These are phyloP conservation scores for Tigriopus japonicus DNA, from an alignment of 1,140 invertebrate genomes.

Conservation along the genomic window DNA sequence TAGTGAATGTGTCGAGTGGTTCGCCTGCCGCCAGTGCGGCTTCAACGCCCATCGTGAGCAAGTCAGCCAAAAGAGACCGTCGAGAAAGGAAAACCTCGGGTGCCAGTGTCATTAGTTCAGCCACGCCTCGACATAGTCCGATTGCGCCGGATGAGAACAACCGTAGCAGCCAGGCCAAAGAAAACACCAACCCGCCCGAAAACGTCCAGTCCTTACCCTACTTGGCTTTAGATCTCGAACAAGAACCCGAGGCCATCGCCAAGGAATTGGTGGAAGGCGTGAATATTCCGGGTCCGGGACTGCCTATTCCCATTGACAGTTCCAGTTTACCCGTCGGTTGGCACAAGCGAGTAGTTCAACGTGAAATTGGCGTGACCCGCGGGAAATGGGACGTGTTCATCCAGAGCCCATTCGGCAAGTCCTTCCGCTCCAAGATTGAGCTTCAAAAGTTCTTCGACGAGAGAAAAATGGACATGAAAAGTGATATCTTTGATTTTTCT, in stretches of 20 bases:
- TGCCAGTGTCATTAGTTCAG: background rate
- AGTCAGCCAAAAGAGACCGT: background rate
- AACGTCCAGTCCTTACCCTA: background rate
- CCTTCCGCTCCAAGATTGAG: slow-evolving; percentile 12
- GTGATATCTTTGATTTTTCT: slow-evolving; percentile 8
- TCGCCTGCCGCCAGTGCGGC: background rate
- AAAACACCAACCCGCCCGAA: background rate
- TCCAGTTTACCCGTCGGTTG: slow-evolving; percentile 8
- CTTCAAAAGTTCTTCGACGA: slow-evolving; percentile 12
- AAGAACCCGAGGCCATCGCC: slow-evolving; percentile 1
- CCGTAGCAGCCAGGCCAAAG: background rate
- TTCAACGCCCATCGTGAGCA: background rate
- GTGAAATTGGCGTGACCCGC: background rate
- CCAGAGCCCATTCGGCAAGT: slow-evolving; percentile 1
- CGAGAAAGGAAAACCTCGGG: background rate
- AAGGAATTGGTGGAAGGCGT: slow-evolving; percentile 11
- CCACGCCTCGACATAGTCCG: background rate
- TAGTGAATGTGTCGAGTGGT: background rate
- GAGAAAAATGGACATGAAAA: background rate
- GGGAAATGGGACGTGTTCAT: slow-evolving; percentile 14
- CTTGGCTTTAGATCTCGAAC: background rate
- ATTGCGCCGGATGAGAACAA: background rate
- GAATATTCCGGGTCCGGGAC: slow-evolving; percentile 8
- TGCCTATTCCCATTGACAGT: slow-evolving; percentile 1
- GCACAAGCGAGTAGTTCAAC: slow-evolving; percentile 5